phyloP scores from a whole-genome alignment of 92 coral and sea anemone genomes.

The Porites cylindrica region DNA sequence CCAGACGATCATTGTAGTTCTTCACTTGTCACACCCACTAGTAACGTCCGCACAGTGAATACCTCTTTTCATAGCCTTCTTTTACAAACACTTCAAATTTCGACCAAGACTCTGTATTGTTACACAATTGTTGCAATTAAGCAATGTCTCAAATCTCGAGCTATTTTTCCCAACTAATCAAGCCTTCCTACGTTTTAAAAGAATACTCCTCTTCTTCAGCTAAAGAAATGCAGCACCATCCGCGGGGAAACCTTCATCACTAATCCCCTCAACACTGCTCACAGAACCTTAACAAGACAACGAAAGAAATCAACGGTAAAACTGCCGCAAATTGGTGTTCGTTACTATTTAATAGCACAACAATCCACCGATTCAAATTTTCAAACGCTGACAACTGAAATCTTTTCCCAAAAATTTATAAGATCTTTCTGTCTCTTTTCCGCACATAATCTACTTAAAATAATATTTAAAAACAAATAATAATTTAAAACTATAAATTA shows the following conservation, averaged over 20 bases:
- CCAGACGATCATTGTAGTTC: background rate
- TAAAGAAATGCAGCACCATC: background rate
- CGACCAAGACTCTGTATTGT: background rate
- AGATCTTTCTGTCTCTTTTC: slow-evolving; percentile 3
- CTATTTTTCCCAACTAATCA: background rate
- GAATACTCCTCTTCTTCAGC: too few species aligned
- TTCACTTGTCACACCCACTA: too few species aligned
- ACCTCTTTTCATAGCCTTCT: background rate
- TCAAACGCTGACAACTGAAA: background rate
- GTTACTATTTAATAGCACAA: too few species aligned
- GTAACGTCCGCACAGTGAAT: too few species aligned
- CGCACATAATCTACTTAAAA: background rate
- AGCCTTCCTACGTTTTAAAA: too few species aligned
- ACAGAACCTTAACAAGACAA: background rate
- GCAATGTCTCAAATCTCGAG: slow-evolving; percentile 4
- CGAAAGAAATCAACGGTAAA: slow-evolving; percentile 3
- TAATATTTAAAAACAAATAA: too few species aligned
- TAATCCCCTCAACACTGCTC: background rate
- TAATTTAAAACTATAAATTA: too few species aligned
- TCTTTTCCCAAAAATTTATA: background rate
- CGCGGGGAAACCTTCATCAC: slow-evolving; percentile 1
- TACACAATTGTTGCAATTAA: background rate
- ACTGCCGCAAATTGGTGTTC: background rate
- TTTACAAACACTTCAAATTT: background rate
- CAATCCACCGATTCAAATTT: background rate